These are phyloP conservation scores for Cladopsammia gracilis DNA, from an alignment of 64 coral and sea anemone genomes.

Conservation along the genomic window DNA sequence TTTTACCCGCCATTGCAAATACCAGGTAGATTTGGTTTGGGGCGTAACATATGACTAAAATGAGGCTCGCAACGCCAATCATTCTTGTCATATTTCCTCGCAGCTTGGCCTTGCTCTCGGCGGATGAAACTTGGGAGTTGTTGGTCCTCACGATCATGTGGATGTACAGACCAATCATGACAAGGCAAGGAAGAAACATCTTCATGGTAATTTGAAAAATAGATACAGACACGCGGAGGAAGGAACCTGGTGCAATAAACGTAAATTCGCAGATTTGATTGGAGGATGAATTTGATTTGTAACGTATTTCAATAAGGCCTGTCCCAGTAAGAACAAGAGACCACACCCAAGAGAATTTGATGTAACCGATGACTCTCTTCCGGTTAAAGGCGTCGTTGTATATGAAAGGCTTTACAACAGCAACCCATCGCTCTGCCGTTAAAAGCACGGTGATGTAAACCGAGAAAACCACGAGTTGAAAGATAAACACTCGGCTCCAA, in stretches of 20 bases:
- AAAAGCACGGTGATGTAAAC: slow-evolving; percentile 39
- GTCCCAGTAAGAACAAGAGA: not conserved
- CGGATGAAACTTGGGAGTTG: not conserved
- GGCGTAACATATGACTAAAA: slow-evolving; percentile 37
- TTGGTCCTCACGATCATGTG: slow-evolving; percentile 27
- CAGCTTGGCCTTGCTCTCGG: slow-evolving; percentile 13
- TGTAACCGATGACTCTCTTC: not conserved
- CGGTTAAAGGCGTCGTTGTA: slow-evolving; percentile 21
- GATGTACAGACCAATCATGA: slow-evolving; percentile 54
- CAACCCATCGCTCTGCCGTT: slow-evolving; percentile 64
- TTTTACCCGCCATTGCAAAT: not conserved
- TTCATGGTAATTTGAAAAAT: not conserved
- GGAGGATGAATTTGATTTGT: not conserved
- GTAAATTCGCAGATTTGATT: not conserved
- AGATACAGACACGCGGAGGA: not conserved
- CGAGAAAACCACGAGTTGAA: slow-evolving; percentile 7
- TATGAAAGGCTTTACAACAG: slow-evolving; percentile 45
- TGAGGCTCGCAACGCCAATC: not conserved
- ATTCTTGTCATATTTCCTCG: slow-evolving; percentile 13
- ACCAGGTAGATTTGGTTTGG: slow-evolving; percentile 38
- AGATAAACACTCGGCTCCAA: slow-evolving; percentile 35
- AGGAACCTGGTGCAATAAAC: not conserved
- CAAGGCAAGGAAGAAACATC: slow-evolving; percentile 5
- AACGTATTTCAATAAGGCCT: not conserved
- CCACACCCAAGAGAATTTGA: not conserved